Base-by-base conservation (phyloP, 2,888 invertebrate genomes). In the Apoderus coryli region DNA sequence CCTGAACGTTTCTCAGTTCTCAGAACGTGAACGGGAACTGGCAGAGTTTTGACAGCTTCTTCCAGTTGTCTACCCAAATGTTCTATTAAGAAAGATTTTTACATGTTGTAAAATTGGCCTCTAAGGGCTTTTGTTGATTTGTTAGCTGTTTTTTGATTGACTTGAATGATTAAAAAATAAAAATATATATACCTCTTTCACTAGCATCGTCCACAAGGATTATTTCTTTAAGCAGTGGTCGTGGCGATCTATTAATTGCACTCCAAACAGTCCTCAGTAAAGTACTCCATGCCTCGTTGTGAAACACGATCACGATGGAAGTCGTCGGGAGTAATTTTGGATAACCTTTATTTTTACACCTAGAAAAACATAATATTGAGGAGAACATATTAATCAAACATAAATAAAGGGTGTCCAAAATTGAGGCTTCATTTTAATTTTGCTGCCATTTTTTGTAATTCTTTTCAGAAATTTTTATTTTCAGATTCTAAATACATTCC, bases 211-310 rank as follows among this genome's bases (percentile, higher is more conserved):
- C 98, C 3, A 98, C 96, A 22, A 98, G 71, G 42, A 98, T 89
- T 48, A 98, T 82, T 63, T 98, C 96, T 50, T 81, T 78, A 30
- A 98, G 68, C 31, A 95, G 61, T 2, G 78, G 68, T 35, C 70
- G 64, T 3, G 96, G 96, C 2, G 96, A 95, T 32, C 95, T 69
- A 60, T 89, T 89, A 46, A 98, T 93, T 15, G 89, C 92, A 54
- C 92, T 93, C 81, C 90, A 89, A 19, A 96, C 88, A 0, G 96
- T 96, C 29, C 96, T 67, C 38, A 96, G 65, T 11, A 98, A 67
- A 0, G 96, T 98, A 24, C 89, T 79, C 95, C 95, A 96, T 1
- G 96, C 96, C 59, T 98, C 96, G 59, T 98, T 98, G 64, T 98
- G 96, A 63, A 98, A 98, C 31, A 98, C 96, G 49, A 98, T 93